phyloP scores from a whole-genome alignment of 2,888 invertebrate genomes.

The Pogonocherus hispidulus region DNA sequence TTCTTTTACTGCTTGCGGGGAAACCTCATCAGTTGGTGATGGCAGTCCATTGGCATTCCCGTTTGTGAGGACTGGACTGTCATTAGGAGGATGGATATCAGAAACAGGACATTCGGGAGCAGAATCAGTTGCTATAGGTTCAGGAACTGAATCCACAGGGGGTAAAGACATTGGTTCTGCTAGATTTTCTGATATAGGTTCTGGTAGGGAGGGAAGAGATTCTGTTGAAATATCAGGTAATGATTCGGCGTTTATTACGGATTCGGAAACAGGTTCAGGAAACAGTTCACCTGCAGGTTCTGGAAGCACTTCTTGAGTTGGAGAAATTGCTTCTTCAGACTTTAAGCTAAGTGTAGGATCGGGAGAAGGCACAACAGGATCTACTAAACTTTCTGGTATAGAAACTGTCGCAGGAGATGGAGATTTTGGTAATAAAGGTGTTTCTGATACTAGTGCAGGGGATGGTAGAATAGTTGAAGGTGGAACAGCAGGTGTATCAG shows the following conservation, averaged over 20 bases:
- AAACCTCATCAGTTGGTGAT: constrained; percentile 54
- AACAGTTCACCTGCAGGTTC: constrained; percentile 29
- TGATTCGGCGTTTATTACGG: constrained; percentile 65
- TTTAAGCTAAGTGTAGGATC: constrained; percentile 16
- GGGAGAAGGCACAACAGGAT: constrained; percentile 17
- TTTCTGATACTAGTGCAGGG: neutral
- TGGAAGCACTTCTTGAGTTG: constrained; percentile 21
- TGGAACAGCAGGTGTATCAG: neutral
- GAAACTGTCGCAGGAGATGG: constrained; percentile 17
- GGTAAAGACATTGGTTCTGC: constrained; percentile 67
- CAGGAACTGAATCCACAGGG: constrained; percentile 66
- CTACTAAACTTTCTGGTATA: constrained; percentile 7
- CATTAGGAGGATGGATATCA: constrained; percentile 44
- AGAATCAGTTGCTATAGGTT: constrained; percentile 61
- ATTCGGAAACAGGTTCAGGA: constrained; percentile 44
- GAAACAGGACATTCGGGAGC: constrained; percentile 46
- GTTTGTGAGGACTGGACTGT: constrained; percentile 62
- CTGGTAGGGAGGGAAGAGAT: constrained; percentile 65
- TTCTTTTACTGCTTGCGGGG: constrained; percentile 68
- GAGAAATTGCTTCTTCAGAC: constrained; percentile 11
- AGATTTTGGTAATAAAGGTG: neutral
- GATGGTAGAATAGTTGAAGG: neutral
- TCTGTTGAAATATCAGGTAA: constrained; percentile 67
- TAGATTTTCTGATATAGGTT: constrained; percentile 64
- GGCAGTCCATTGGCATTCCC: constrained; percentile 66